Percentiles rank a stretch among this genome's conserved stretches.
Evolutionary conservation across 2,797 vertebrate genomes (phyloP).

Genomic region (Cryptoblepharus egeriae): DNA sequence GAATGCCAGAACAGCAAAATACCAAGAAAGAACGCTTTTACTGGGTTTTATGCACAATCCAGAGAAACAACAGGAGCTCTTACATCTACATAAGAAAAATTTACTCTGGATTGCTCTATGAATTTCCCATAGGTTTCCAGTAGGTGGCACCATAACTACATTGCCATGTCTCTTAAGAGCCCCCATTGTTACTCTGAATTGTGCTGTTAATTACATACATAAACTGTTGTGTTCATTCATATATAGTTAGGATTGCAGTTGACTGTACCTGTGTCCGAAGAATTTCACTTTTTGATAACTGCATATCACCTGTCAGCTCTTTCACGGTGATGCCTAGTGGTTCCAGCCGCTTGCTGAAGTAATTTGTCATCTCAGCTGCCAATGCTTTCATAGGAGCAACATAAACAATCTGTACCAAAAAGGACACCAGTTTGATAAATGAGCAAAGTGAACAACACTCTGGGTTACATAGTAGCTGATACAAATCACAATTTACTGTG

Average conservation of each 20-base stretch:
- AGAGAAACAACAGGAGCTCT: too few relatives aligned
- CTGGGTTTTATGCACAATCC: too few relatives aligned
- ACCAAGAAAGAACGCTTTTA: not conserved
- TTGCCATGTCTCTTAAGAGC: too few relatives aligned
- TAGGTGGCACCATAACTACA: too few relatives aligned
- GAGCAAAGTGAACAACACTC: constrained; percentile 78
- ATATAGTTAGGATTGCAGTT: not conserved
- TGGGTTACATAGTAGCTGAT: constrained; percentile 86
- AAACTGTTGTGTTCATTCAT: not conserved
- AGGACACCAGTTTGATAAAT: constrained; percentile 86
- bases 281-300: constrained; percentile 97
- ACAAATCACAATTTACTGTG: constrained; percentile 87
- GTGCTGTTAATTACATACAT: not conserved
- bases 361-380: constrained; percentile 99
- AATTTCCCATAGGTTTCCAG: too few relatives aligned
- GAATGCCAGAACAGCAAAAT: not conserved
- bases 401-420: constrained; percentile 90
- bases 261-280: constrained; percentile 87
- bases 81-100: too few relatives aligned
- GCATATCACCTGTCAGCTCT: constrained; percentile 98
- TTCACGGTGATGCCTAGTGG: constrained; percentile 92
- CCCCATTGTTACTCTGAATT: too few relatives aligned
- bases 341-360: constrained; percentile 96
- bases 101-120: too few relatives aligned
- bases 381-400: constrained; percentile 99